Evolutionary conservation across 2,113 vertebrate species (phyloP).

Genomic region (Onychostruthus taczanowskii): DNA sequence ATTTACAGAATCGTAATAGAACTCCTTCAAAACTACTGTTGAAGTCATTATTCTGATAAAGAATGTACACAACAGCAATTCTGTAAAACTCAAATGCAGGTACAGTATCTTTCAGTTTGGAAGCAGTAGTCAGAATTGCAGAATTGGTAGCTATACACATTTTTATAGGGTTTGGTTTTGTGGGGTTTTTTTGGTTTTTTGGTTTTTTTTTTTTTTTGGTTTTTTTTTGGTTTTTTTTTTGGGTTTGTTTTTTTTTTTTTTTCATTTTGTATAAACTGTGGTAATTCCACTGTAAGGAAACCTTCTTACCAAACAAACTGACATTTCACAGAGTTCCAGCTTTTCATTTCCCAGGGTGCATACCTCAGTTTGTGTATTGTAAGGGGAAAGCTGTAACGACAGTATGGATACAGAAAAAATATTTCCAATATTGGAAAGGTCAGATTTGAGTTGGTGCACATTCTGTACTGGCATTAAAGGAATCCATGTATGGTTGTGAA

Average conservation of each 20-base stretch:
- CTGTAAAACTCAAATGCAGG: background rate
- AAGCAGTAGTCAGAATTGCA: background rate
- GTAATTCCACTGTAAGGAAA: background rate
- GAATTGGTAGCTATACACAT: background rate
- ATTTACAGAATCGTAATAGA: background rate
- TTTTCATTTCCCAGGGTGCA: background rate
- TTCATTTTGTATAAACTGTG: background rate
- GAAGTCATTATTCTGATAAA: background rate
- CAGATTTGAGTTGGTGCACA: background rate
- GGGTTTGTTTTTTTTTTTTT: background rate
- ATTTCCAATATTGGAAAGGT: background rate
- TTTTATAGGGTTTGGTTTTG: background rate
- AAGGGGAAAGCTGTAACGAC: background rate
- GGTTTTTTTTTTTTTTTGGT: background rate
- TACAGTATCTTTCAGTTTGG: background rate
- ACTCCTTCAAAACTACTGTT: background rate
- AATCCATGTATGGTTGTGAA: background rate
- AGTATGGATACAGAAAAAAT: background rate
- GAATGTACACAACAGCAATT: background rate
- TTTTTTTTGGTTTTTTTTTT: background rate
- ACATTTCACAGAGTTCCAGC: background rate
- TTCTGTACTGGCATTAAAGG: background rate
- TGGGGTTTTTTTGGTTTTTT: background rate
- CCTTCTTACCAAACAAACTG: background rate
- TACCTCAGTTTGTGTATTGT: background rate